Evolutionary conservation across 2,113 vertebrate genomes (phyloP).

Genomic region (Hylia prasina): DNA sequence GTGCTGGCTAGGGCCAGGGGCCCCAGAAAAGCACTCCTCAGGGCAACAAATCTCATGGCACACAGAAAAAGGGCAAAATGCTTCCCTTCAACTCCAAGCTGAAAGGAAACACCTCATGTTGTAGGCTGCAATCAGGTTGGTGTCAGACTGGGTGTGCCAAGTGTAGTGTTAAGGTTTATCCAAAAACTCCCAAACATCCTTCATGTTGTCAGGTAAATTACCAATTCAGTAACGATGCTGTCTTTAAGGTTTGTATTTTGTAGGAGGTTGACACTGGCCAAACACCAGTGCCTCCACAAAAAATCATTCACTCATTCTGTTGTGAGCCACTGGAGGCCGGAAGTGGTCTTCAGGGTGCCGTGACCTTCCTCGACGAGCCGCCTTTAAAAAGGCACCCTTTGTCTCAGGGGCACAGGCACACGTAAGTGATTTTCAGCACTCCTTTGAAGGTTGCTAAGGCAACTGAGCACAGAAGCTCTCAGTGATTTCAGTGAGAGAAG

Average conservation of each 20-base stretch:
- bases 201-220: conserved; percentile 73
- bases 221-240: conserved; percentile 76
- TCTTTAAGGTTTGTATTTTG: not conserved
- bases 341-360: too few relatives aligned
- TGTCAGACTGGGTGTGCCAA: conserved; percentile 85
- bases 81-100: conserved; percentile 62
- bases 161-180: conserved; percentile 88
- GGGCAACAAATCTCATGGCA: not conserved
- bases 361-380: too few relatives aligned
- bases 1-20: not conserved
- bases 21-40: not conserved
- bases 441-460: too few relatives aligned
- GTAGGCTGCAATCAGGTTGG: conserved; percentile 73
- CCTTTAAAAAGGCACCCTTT: too few relatives aligned
- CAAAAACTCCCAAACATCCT: conserved; percentile 88
- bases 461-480: too few relatives aligned
- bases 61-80: not conserved
- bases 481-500: too few relatives aligned
- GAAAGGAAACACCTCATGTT: conserved; percentile 83
- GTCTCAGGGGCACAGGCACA: too few relatives aligned
- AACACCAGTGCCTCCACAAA: too few relatives aligned
- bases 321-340: too few relatives aligned
- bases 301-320: not conserved
- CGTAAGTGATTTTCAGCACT: too few relatives aligned
- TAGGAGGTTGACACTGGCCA: not conserved